Percentiles rank a stretch among this genome's conserved stretches.
Evolutionary conservation across 1,140 invertebrate genomes (phyloP).

Genomic region (Ectropis grisescens): DNA sequence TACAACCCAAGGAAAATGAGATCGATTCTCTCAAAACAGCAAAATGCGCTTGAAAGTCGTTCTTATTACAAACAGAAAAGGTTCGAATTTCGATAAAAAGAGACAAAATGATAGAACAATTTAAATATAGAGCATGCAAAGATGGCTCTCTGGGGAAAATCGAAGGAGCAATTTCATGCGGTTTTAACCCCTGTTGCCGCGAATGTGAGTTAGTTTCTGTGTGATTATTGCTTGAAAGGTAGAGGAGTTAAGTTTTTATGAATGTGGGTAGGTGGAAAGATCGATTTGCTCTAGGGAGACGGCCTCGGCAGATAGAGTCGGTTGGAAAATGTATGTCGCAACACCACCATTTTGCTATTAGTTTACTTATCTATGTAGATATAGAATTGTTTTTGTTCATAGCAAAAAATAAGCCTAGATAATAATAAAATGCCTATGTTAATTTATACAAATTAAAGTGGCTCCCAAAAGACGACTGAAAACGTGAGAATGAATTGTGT

Average conservation of each 20-base stretch:
- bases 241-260: constrained; percentile 25
- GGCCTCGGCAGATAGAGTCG: constrained; percentile 33
- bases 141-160: constrained; percentile 67
- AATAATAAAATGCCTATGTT: too few relatives aligned
- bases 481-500: too few relatives aligned
- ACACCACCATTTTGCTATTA: too few relatives aligned
- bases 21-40: constrained; percentile 63
- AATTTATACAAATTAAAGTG: too few relatives aligned
- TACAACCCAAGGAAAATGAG: constrained; percentile 22
- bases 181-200: constrained; percentile 15
- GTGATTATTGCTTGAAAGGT: constrained; percentile 14
- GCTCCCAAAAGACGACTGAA: too few relatives aligned
- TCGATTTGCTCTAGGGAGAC: constrained; percentile 61
- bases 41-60: too few relatives aligned
- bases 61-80: constrained; percentile 2
- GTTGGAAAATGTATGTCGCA: constrained; percentile 23
- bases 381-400: too few relatives aligned
- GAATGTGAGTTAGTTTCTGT: constrained; percentile 5
- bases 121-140: constrained; percentile 58
- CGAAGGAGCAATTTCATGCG: constrained; percentile 17
- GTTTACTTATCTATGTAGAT: too few relatives aligned
- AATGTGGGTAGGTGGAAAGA: constrained; percentile 20
- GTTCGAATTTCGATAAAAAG: too few relatives aligned
- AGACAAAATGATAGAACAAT: constrained; percentile 48
- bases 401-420: too few relatives aligned